Evolutionary conservation across 2,797 vertebrate genomes (phyloP).

Genomic region (Vultur gryphus): DNA sequence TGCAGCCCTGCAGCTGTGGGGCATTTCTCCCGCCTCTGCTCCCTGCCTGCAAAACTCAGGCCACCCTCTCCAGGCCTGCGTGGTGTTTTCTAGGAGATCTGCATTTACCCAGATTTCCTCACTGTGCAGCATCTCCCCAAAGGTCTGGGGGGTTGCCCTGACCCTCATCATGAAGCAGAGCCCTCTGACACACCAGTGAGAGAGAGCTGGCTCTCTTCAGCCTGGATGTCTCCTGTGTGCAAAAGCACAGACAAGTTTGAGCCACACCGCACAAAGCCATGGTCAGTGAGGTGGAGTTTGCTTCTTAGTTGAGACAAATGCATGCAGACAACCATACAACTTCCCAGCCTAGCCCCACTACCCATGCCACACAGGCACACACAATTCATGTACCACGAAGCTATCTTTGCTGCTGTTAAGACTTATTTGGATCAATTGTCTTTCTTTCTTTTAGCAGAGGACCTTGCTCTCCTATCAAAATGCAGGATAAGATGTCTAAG

Average conservation of each 20-base stretch:
- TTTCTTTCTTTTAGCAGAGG: not conserved
- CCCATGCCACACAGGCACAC: not conserved
- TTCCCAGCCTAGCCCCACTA: not conserved
- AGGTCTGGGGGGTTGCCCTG: not conserved
- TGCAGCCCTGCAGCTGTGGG: accelerated
- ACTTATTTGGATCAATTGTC: not conserved
- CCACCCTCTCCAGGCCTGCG: accelerated
- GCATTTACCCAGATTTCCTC: not conserved
- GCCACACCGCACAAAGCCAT: not conserved
- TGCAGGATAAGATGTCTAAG: not conserved
- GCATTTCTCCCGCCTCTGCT: not conserved
- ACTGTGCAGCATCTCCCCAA: not conserved
- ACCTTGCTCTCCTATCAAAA: not conserved
- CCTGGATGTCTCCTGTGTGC: not conserved
- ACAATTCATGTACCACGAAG: not conserved
- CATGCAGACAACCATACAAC: not conserved
- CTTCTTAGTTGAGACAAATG: not conserved
- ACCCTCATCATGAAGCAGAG: not conserved
- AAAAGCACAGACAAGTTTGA: not conserved
- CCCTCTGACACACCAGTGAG: not conserved
- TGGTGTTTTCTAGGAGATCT: not conserved
- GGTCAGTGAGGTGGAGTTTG: not conserved
- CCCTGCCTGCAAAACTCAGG: not conserved
- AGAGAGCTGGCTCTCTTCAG: not conserved
- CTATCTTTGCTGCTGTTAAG: not conserved